Conservation (phyloP, 2,888 invertebrate genomes). For the Eudemis profundana region DNA sequence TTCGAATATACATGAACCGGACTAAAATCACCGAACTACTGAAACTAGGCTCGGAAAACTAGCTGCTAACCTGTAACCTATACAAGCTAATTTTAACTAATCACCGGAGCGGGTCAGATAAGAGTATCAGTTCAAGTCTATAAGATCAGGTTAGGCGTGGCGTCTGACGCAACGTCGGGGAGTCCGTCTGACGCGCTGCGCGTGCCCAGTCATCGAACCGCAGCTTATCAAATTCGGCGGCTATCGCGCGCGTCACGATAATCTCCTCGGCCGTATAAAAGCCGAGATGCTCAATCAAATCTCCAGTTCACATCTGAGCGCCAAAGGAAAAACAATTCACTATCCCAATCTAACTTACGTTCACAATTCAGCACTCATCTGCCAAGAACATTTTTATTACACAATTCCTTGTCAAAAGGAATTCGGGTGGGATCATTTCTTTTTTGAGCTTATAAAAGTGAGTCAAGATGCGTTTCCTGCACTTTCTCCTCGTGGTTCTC, state of each 20-base stretch:
- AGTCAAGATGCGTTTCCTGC: conserved; percentile 69
- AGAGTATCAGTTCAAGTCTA: too few species aligned
- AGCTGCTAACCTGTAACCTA: too few species aligned
- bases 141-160: too few species aligned
- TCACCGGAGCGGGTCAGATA: too few species aligned
- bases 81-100: too few species aligned
- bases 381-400: too few species aligned
- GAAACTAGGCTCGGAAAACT: too few species aligned
- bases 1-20: too few species aligned
- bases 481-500: conserved; percentile 59
- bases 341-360: too few species aligned
- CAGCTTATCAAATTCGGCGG: conserved; percentile 67
- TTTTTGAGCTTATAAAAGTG: neutral
- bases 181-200: conserved; percentile 48
- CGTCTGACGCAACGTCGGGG: neutral
- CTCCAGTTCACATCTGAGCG: conserved; percentile 69
- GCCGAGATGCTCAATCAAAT: conserved; percentile 57
- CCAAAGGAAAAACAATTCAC: conserved; percentile 56
- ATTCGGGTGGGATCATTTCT: too few species aligned
- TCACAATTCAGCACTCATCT: neutral
- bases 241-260: conserved; percentile 80
- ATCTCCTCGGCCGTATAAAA: conserved; percentile 73
- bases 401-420: too few species aligned
- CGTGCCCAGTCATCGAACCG: conserved; percentile 84
- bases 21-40: too few species aligned